Conservation (phyloP, 2,888 invertebrate species). For the Rotaria macrura region DNA sequence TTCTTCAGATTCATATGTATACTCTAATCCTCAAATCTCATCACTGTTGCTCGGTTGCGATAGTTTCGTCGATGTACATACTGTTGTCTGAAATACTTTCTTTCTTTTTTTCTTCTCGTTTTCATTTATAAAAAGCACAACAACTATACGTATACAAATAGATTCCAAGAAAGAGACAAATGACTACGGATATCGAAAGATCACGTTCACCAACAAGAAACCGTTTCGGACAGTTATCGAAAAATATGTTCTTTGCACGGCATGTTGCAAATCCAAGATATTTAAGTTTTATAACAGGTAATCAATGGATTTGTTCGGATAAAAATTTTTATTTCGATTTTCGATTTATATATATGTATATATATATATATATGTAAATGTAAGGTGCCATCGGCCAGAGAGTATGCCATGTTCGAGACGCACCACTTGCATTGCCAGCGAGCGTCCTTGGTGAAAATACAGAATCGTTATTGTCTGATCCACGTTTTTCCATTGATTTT, state of each 20-base stretch:
- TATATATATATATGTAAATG: too few species aligned
- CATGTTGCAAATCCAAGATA: constrained; percentile 26
- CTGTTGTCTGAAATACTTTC: neutral
- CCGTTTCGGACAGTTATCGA: constrained; percentile 14
- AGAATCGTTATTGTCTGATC: neutral
- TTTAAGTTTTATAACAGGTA: constrained; percentile 25
- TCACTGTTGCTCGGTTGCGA: neutral
- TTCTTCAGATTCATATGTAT: neutral
- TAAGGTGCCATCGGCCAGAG: constrained; percentile 22
- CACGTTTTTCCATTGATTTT: neutral
- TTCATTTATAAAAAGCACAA: neutral
- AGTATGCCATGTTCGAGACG: constrained; percentile 24
- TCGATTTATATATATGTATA: too few species aligned
- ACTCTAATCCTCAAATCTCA: neutral
- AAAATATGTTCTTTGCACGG: constrained; percentile 31
- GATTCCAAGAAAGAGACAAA: too few species aligned
- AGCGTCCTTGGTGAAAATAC: neutral
- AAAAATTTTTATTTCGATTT: neutral
- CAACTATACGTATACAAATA: too few species aligned
- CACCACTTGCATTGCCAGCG: neutral
- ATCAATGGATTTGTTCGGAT: neutral
- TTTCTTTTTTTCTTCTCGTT: neutral
- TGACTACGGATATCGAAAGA: too few species aligned
- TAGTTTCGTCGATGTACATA: neutral
- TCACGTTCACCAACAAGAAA: neutral